Evolutionary conservation across 2,888 invertebrate genomes (phyloP).

Genomic region (Trichopria drosophilae): DNA sequence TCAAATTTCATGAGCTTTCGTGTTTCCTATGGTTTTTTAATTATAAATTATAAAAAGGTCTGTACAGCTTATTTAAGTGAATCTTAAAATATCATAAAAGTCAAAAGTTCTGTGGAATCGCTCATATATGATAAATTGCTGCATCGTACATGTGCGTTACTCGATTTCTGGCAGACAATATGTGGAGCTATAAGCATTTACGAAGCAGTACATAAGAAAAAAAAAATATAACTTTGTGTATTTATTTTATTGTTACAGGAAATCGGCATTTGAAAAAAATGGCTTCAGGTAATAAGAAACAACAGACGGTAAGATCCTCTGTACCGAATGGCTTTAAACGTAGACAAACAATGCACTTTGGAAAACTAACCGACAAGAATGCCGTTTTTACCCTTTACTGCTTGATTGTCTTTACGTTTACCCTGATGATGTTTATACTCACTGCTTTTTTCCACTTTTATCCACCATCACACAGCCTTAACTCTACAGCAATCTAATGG

Average conservation of each 20-base stretch:
- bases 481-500: conserved; percentile 4
- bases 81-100: too few relatives aligned
- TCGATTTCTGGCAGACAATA: too few relatives aligned
- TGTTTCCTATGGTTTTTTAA: too few relatives aligned
- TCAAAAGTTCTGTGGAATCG: too few relatives aligned
- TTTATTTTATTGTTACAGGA: conserved; percentile 42
- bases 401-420: conserved; percentile 49
- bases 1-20: too few relatives aligned
- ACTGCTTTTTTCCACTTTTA: conserved; percentile 52
- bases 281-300: conserved; percentile 53
- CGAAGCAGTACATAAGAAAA: background rate
- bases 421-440: conserved; percentile 50
- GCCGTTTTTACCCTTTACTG: conserved; percentile 49
- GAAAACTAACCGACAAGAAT: conserved; percentile 50
- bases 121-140: too few relatives aligned
- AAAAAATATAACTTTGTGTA: conserved; percentile 3
- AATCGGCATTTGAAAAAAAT: conserved; percentile 56
- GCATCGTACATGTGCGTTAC: too few relatives aligned
- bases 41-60: too few relatives aligned
- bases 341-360: conserved; percentile 50
- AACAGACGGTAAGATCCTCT: conserved; percentile 40
- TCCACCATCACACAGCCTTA: conserved; percentile 36
- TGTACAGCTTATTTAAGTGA: too few relatives aligned
- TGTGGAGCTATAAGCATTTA: too few relatives aligned
- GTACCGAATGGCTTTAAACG: conserved; percentile 48